phyloP scores from a whole-genome alignment of 2,113 vertebrate genomes.

The Urocitellus parryii region DNA sequence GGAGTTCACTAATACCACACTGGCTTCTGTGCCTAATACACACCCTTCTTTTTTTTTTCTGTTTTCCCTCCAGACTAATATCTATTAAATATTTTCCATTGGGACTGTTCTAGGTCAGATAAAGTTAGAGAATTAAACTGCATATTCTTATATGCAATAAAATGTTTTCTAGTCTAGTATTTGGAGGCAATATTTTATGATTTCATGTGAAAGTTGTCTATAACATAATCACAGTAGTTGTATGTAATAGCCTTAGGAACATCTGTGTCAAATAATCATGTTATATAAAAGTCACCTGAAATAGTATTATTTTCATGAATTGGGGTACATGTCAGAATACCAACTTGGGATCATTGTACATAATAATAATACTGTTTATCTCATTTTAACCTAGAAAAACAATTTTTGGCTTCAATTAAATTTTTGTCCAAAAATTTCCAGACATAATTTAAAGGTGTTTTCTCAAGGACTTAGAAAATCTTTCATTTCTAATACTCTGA shows the following conservation, averaged over 20 bases:
- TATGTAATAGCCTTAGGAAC: background rate
- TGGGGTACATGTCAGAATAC: background rate
- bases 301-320: background rate
- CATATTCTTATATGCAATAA: background rate
- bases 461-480: background rate
- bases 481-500: constrained; percentile 12
- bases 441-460: constrained; percentile 17
- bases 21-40: background rate
- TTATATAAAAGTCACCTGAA: background rate
- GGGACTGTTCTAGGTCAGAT: constrained; percentile 17
- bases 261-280: background rate
- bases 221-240: background rate
- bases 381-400: background rate
- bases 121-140: constrained; percentile 39
- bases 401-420: background rate
- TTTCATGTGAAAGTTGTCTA: background rate
- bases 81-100: constrained; percentile 35
- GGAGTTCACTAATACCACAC: background rate
- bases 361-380: constrained; percentile 14
- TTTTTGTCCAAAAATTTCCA: background rate
- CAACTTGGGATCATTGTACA: constrained; percentile 27
- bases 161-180: background rate
- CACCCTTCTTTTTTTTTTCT: background rate
- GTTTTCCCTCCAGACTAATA: background rate
- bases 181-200: background rate